Evolutionary conservation across 2,888 invertebrate species (phyloP).

Genomic region (Rotaria macrura): DNA sequence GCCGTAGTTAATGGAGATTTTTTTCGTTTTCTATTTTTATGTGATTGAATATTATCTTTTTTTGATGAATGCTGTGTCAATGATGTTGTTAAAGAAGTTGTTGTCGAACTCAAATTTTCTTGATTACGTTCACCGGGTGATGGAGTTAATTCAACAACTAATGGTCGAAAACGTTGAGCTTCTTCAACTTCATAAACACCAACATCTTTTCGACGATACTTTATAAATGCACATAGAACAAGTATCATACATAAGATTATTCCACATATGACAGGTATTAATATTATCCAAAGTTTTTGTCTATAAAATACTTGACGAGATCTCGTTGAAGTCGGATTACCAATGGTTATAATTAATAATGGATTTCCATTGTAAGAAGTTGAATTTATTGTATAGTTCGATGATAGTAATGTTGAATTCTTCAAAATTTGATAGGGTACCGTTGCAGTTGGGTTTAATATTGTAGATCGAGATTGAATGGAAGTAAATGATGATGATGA

Average conservation of each 20-base stretch:
- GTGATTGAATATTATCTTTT: neutral
- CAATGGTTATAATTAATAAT: neutral
- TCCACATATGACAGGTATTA: neutral
- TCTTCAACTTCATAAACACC: conserved; percentile 17
- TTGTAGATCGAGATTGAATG: neutral
- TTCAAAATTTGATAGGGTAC: neutral
- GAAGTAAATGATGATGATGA: neutral
- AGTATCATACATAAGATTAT: neutral
- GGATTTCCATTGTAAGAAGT: neutral
- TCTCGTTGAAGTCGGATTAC: neutral
- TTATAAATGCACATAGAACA: neutral
- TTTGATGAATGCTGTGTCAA: neutral
- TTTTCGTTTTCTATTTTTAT: neutral
- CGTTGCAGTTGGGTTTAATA: neutral
- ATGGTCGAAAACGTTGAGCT: conserved; percentile 23
- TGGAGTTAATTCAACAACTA: conserved; percentile 8
- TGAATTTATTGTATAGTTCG: neutral
- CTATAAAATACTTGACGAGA: neutral
- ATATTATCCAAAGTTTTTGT: neutral
- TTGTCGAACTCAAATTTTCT: neutral
- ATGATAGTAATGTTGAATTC: neutral
- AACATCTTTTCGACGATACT: conserved; percentile 19
- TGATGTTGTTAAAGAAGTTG: neutral
- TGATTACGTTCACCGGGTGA: neutral
- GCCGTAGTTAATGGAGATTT: neutral